These are phyloP conservation scores for Myotis yumanensis DNA, from an alignment of 2,113 vertebrate genomes.

Conservation along the genomic window DNA sequence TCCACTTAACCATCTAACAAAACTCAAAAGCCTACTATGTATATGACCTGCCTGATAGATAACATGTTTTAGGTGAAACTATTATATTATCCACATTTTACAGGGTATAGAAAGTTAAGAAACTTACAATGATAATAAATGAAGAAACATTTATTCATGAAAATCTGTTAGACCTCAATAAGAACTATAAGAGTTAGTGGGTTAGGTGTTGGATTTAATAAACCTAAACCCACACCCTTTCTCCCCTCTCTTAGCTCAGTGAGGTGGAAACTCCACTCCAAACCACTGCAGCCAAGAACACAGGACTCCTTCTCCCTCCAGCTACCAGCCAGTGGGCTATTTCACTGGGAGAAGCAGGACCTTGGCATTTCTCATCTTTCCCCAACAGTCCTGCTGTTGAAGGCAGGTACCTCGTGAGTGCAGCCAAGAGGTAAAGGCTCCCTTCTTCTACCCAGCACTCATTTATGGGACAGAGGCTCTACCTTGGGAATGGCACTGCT, in stretches of 20 bases:
- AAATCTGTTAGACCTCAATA: background rate
- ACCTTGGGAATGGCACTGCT: background rate
- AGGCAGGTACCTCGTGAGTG: background rate
- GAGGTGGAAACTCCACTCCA: background rate
- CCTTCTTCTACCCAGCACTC: background rate
- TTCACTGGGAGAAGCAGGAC: background rate
- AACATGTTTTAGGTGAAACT: background rate
- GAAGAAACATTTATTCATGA: background rate
- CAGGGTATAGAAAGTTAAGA: constrained; percentile 5
- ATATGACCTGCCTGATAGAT: background rate
- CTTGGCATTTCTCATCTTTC: background rate
- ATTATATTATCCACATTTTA: constrained; percentile 22
- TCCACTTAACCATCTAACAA: constrained; percentile 41
- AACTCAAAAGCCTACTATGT: constrained; percentile 41
- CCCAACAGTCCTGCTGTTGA: background rate
- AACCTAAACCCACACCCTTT: background rate
- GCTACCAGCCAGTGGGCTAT: background rate
- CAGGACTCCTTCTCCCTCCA: background rate
- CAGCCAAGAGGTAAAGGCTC: background rate
- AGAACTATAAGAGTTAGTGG: background rate
- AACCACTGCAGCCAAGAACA: background rate
- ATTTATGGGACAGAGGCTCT: background rate
- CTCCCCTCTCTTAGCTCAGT: background rate
- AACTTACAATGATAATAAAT: background rate
- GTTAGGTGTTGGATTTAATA: background rate